Evolutionary conservation across 2,888 invertebrate genomes (phyloP), one percentile per base, ranked within the genome.

Genomic region (Dicyrtomina minuta): DNA sequence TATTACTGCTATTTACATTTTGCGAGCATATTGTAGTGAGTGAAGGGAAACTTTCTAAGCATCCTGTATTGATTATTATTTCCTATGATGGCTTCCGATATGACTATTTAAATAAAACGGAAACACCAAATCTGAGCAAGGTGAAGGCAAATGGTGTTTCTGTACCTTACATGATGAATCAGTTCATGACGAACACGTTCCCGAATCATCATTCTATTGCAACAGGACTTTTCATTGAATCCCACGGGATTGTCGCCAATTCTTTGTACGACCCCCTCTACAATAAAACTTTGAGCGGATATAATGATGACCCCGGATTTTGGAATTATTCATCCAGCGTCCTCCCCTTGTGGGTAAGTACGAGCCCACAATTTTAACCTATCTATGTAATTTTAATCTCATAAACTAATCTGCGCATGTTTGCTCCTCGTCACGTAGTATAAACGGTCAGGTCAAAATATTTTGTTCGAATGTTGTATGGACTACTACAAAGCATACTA

Each of bases 31-130:
- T n/a, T n/a, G n/a, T n/a, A n/a, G n/a, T n/a, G n/a, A n/a, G n/a
- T n/a, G n/a, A n/a, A n/a, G n/a, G n/a, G n/a, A n/a, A n/a, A 2
- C 22, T 68, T 6, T 68, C 68, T 8, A 68, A 72, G 43, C 72
- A 76, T 64, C 73, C 74, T 0, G 66, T 75, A n/a, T 33, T 76
- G 10, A 55, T 89, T 33, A 81, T 89, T 15, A 83, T 89, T n/a
- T 89, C 89, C 0, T 88, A 87, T 78, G 90, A 90, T 83, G 90
- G 88, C 22, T 90, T 90, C 80, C 83, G 89, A 72, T 86, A 87
- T 79, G 87, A 89, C 79, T 90, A 88, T 79, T 83, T 89, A 67
- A 79, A 85, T 1, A 84, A 85, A 75, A 55, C 73, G 2, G 62
- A 64, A 13, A 87, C 88, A 1, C 87, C 88, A 0, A 85, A 84